A percentile compares a stretch with the other conserved stretches of the same genome.
These are phyloP conservation scores for Drosophila tsacasi DNA, from an alignment of 1,140 invertebrate species.

Conservation along the genomic window DNA sequence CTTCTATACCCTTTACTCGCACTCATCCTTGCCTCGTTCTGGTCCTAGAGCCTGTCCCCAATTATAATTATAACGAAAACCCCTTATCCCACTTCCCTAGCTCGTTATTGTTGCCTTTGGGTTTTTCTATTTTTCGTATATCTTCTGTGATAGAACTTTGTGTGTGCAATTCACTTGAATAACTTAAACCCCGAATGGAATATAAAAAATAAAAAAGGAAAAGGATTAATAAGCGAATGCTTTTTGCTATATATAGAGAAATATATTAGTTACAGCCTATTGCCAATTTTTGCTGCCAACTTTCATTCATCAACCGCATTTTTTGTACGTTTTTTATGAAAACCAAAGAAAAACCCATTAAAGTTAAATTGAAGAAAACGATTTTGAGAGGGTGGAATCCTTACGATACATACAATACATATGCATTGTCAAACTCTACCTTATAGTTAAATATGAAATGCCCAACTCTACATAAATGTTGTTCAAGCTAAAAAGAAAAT, in stretches of 20 bases:
- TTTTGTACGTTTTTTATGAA: constrained; percentile 53
- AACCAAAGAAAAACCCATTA: background rate
- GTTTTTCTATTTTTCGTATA: constrained; percentile 57
- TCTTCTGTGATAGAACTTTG: constrained; percentile 79
- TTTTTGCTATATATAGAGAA: constrained; percentile 47
- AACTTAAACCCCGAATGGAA: constrained; percentile 20
- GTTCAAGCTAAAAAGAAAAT: constrained; percentile 60
- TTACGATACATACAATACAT: constrained; percentile 64
- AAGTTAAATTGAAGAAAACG: background rate
- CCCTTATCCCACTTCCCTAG: constrained; percentile 15
- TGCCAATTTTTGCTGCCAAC: constrained; percentile 67
- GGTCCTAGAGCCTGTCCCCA: constrained; percentile 41
- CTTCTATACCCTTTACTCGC: constrained; percentile 21
- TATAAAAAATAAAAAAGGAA: background rate
- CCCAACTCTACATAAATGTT: constrained; percentile 79
- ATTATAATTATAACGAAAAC: background rate
- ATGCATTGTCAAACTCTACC: constrained; percentile 74
- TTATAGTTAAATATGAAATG: constrained; percentile 72
- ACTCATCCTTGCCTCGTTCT: constrained; percentile 45
- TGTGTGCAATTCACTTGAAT: constrained; percentile 68
- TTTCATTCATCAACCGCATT: constrained; percentile 44
- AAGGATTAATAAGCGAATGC: constrained; percentile 27
- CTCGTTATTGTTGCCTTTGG: constrained; percentile 58
- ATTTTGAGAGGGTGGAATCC: constrained; percentile 33
- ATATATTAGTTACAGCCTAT: constrained; percentile 51